Conservation (phyloP, 2,888 invertebrate genomes). For the Sialis lutaria region DNA sequence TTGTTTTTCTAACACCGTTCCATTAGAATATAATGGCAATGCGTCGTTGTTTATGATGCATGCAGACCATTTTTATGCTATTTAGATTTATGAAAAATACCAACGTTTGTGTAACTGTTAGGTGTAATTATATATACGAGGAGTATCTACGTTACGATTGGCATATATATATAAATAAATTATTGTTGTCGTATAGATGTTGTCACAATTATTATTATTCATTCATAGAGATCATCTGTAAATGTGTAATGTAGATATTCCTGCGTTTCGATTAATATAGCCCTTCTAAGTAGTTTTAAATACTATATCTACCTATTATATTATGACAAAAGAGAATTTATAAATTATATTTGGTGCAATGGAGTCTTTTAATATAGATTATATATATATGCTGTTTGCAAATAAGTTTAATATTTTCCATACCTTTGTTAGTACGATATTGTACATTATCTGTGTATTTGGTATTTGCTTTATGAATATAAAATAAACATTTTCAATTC, state of each 20-base stretch:
- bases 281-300: constrained; percentile 1
- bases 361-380: constrained; percentile 1
- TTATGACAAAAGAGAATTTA: neutral
- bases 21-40: neutral
- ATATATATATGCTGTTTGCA: constrained; percentile 2
- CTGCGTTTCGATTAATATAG: neutral
- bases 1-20: constrained; percentile 1
- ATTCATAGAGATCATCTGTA: no score
- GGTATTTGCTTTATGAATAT: constrained; percentile 20
- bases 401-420: neutral
- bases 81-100: constrained; percentile 2
- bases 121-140: constrained; percentile 1
- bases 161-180: neutral
- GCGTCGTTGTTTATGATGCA: constrained; percentile 1
- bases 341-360: constrained; percentile 3
- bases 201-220: no score
- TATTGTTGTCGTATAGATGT: neutral
- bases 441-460: constrained; percentile 18
- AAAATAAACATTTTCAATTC: constrained; percentile 18
- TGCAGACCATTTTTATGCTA: constrained; percentile 4
- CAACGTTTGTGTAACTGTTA: constrained; percentile 2
- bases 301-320: neutral
- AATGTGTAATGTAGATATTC: no score
- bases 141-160: neutral
- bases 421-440: constrained; percentile 18